Evolutionary conservation across 1,140 invertebrate genomes (phyloP).

Genomic region (Pseudomyrmex pallidus): DNA sequence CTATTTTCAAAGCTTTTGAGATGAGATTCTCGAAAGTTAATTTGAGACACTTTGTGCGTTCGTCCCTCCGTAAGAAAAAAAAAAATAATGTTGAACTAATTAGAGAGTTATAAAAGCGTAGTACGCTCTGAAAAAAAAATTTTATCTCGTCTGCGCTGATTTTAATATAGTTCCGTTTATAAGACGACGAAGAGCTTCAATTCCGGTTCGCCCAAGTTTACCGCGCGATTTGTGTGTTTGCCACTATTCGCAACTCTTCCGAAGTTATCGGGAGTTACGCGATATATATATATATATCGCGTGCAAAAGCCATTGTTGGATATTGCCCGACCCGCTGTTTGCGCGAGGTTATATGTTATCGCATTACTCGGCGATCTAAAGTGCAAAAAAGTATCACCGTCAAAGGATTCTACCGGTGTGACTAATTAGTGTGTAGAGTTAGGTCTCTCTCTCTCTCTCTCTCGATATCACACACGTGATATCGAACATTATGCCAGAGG

Average conservation of each 20-base stretch:
- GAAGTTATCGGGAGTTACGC: conserved; percentile 29
- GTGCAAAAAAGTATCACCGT: conserved; percentile 45
- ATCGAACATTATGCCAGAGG: not conserved
- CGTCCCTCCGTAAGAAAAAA: too few species aligned
- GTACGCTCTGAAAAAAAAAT: not conserved
- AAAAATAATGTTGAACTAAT: not conserved
- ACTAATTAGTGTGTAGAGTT: conserved; percentile 42
- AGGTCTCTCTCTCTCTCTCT: not conserved
- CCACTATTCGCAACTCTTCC: conserved; percentile 21
- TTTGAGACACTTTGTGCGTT: not conserved
- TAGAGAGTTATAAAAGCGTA: not conserved
- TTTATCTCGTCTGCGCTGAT: not conserved
- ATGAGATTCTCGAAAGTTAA: conserved; percentile 5
- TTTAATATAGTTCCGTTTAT: not conserved
- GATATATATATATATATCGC: conserved; percentile 13
- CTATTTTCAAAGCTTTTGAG: not conserved
- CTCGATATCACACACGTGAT: too few species aligned
- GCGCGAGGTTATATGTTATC: conserved; percentile 17
- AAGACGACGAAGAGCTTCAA: not conserved
- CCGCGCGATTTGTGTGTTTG: not conserved
- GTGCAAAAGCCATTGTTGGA: conserved; percentile 19
- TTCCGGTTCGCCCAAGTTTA: conserved; percentile 19
- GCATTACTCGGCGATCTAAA: conserved; percentile 12
- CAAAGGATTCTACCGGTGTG: not conserved
- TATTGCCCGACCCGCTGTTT: conserved; percentile 19